Conservation (phyloP, 2,888 invertebrate species). For the Temnothorax unifasciatus region DNA sequence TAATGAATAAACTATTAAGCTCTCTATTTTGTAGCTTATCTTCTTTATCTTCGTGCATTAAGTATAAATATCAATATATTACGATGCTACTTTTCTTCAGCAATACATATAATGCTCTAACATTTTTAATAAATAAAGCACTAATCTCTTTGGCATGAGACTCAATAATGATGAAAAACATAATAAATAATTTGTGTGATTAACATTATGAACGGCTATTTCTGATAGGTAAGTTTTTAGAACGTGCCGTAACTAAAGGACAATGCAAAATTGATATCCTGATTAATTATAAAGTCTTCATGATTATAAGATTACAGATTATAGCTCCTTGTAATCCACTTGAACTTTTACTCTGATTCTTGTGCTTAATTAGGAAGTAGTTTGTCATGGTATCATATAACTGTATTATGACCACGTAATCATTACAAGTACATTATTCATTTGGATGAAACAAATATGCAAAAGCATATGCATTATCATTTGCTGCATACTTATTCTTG, state of each 20-base stretch:
- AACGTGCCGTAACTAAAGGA: constrained; percentile 39
- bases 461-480: constrained; percentile 36
- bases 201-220: constrained; percentile 4
- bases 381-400: constrained; percentile 53
- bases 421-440: constrained; percentile 54
- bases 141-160: constrained; percentile 81
- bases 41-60: constrained; percentile 28
- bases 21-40: constrained; percentile 22
- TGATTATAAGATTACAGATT: constrained; percentile 28
- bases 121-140: constrained; percentile 76
- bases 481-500: constrained; percentile 44
- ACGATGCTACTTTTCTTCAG: constrained; percentile 60
- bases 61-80: constrained; percentile 56
- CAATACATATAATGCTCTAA: constrained; percentile 63
- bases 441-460: constrained; percentile 36
- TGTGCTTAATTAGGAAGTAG: constrained; percentile 47
- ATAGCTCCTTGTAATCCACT: constrained; percentile 7
- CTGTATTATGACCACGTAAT: constrained; percentile 47
- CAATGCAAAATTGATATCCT: constrained; percentile 12
- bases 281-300: constrained; percentile 42
- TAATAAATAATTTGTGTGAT: constrained; percentile 46
- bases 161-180: constrained; percentile 65
- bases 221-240: constrained; percentile 11
- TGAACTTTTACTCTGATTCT: constrained; percentile 44
- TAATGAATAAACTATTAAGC: constrained; percentile 46